Evolutionary conservation across 2,888 invertebrate species (phyloP).

Genomic region (Sympetrum striolatum): DNA sequence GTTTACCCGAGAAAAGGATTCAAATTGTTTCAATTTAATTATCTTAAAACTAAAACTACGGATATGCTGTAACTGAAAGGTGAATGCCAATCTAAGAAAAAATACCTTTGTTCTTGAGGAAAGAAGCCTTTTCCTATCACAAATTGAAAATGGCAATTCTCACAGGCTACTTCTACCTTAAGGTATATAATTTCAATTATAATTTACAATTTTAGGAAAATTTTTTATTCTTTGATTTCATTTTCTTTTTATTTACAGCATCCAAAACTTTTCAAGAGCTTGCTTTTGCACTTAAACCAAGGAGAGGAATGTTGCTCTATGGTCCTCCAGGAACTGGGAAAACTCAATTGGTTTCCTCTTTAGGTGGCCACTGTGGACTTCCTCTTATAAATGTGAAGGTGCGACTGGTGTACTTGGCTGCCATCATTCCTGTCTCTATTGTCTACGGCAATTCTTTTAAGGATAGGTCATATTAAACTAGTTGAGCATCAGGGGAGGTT

Average conservation of each 20-base stretch:
- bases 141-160: background rate
- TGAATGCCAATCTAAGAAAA: too few species aligned
- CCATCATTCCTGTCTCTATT: too few species aligned
- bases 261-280: constrained; percentile 63
- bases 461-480: too few species aligned
- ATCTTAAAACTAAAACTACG: constrained; percentile 73
- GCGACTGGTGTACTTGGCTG: constrained; percentile 20
- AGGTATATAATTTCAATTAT: too few species aligned
- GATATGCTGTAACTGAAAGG: constrained; percentile 63
- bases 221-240: background rate
- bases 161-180: too few species aligned
- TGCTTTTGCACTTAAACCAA: constrained; percentile 77
- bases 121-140: background rate
- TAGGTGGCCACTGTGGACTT: constrained; percentile 79
- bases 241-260: background rate
- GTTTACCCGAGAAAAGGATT: too few species aligned
- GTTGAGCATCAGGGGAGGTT: too few species aligned
- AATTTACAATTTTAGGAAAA: too few species aligned
- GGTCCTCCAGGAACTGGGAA: constrained; percentile 94
- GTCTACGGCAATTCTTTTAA: too few species aligned
- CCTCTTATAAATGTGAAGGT: constrained; percentile 89
- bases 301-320: constrained; percentile 87
- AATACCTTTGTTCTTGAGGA: too few species aligned
- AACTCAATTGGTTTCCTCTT: constrained; percentile 75
- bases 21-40: background rate